A percentile compares a stretch with the other conserved stretches of the same genome.
These are phyloP conservation scores for Ectemnius cavifrons DNA, from an alignment of 2,888 invertebrate genomes.

Conservation along the genomic window DNA sequence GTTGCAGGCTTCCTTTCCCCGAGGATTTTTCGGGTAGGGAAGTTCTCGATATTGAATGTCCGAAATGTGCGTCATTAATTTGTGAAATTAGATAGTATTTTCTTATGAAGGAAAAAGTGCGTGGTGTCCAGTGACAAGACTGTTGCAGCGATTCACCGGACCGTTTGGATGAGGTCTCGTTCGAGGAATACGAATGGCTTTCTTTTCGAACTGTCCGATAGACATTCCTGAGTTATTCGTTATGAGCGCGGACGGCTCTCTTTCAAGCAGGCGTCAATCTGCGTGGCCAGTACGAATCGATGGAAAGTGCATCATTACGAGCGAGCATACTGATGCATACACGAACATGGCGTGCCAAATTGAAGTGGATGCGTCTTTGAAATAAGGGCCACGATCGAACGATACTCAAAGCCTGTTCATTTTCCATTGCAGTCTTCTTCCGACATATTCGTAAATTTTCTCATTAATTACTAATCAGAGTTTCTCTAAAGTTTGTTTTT, in stretches of 20 bases:
- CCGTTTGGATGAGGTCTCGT: too few relatives aligned
- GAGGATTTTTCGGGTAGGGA: too few relatives aligned
- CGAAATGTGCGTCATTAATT: not conserved
- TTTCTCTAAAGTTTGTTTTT: not conserved
- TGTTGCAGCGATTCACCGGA: too few relatives aligned
- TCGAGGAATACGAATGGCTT: too few relatives aligned
- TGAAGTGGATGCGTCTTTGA: not conserved
- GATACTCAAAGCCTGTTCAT: not conserved
- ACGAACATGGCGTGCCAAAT: not conserved
- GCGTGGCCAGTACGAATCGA: slow-evolving; percentile 7
- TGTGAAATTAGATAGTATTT: too few relatives aligned
- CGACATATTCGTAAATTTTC: not conserved
- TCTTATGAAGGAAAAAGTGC: too few relatives aligned
- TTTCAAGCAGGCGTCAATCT: slow-evolving; percentile 15
- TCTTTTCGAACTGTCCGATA: too few relatives aligned
- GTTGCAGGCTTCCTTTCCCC: too few relatives aligned
- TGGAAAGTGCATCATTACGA: slow-evolving; percentile 24
- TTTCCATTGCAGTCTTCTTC: not conserved
- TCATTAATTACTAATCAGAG: not conserved
- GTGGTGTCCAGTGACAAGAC: too few relatives aligned
- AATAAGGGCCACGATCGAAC: not conserved
- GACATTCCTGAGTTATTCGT: slow-evolving; percentile 24
- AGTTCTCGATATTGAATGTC: not conserved
- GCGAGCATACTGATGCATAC: not conserved
- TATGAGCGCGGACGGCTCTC: slow-evolving; percentile 9